phyloP scores from a whole-genome alignment of 2,797 vertebrate genomes.

The Enteromius thamalakanensis region DNA sequence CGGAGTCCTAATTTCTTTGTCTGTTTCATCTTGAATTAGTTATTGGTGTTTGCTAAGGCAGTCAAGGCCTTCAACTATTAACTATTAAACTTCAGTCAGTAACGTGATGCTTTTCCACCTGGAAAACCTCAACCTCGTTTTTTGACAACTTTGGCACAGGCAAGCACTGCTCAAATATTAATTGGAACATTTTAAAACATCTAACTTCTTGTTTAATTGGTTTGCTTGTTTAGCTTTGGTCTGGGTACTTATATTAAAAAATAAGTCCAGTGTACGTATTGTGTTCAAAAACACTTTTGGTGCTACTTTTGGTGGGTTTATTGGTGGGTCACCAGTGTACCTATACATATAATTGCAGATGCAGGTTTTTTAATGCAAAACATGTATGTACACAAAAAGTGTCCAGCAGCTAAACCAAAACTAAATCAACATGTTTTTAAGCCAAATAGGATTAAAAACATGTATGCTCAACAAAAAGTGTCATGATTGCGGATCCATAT shows the following conservation, averaged over 20 bases:
- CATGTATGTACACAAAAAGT: no score
- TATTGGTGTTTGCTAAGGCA: not conserved
- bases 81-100: not conserved
- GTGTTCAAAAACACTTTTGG: no score
- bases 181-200: not conserved
- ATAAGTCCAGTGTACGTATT: no score
- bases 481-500: no score
- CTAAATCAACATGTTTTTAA: no score
- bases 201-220: not conserved
- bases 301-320: no score
- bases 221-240: no score
- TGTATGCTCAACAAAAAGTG: not conserved
- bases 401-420: not conserved
- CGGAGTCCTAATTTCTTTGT: slow-evolving; percentile 62
- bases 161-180: not conserved
- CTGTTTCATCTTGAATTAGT: slow-evolving; percentile 59
- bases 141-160: not conserved
- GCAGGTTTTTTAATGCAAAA: no score
- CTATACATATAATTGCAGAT: not conserved
- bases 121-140: not conserved
- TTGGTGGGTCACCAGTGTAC: no score
- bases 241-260: no score
- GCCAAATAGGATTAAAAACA: no score
- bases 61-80: not conserved
- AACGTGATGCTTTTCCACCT: not conserved